These are phyloP conservation scores for Neotoma lepida DNA, from an alignment of 2,113 vertebrate species.

Conservation along the genomic window DNA sequence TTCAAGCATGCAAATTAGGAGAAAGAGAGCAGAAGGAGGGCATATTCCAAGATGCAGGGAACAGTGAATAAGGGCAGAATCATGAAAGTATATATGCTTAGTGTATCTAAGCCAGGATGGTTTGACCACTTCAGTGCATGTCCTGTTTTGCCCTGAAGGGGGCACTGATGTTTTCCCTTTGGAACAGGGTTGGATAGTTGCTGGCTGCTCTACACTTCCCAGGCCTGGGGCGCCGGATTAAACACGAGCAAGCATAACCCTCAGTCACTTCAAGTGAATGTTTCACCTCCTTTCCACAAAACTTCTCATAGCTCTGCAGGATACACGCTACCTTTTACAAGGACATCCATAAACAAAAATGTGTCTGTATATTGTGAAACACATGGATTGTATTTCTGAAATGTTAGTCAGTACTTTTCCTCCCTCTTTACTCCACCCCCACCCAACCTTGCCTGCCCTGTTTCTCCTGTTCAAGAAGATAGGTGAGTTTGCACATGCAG, in stretches of 20 bases:
- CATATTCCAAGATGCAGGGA: neutral
- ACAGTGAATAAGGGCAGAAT: neutral
- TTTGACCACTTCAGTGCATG: neutral
- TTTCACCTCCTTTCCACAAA: neutral
- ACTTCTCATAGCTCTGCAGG: neutral
- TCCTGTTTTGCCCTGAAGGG: neutral
- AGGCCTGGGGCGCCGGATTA: neutral
- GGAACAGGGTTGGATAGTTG: neutral
- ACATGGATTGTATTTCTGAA: neutral
- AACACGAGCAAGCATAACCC: neutral
- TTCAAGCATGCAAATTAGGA: neutral
- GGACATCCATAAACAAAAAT: neutral
- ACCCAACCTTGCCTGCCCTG: neutral
- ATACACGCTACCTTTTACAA: neutral
- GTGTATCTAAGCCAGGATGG: neutral
- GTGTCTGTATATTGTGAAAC: neutral
- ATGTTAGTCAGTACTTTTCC: neutral
- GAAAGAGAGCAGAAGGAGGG: neutral
- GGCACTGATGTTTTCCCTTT: neutral
- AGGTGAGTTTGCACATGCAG: neutral
- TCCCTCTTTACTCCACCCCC: neutral
- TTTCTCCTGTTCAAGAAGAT: neutral
- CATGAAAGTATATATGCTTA: neutral
- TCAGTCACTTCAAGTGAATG: neutral
- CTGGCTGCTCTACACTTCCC: neutral